Percentiles rank a stretch among this genome's conserved stretches.
Conservation (phyloP, 2,797 vertebrate genomes). For the Perdix hodgsoniae region DNA sequence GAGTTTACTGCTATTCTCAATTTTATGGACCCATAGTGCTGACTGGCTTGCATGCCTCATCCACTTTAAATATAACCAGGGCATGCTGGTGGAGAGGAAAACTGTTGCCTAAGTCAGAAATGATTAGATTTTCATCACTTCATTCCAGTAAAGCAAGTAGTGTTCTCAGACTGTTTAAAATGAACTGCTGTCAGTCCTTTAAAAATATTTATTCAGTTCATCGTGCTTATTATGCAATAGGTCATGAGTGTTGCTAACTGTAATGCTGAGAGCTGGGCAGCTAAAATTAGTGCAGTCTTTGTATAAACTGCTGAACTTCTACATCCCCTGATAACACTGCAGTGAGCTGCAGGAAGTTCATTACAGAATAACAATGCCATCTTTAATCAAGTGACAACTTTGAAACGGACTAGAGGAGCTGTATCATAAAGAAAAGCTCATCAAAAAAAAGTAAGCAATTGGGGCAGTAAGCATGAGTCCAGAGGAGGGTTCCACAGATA, state of each 20-base stretch:
- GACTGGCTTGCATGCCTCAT: not conserved
- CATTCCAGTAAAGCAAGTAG: not conserved
- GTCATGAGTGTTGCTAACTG: not conserved
- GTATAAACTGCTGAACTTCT: not conserved
- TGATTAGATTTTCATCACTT: not conserved
- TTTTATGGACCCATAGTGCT: not conserved
- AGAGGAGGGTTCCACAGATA: not conserved
- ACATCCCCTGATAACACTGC: not conserved
- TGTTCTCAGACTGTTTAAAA: not conserved
- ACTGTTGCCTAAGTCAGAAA: not conserved
- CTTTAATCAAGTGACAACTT: not conserved
- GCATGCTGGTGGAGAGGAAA: not conserved
- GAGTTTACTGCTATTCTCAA: constrained; percentile 34
- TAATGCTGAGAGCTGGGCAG: not conserved
- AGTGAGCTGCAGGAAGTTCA: not conserved
- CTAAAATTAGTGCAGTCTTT: not conserved
- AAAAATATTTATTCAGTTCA: not conserved
- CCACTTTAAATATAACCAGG: constrained; percentile 8
- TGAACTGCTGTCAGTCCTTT: not conserved
- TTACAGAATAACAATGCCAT: not conserved
- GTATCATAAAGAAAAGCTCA: not conserved
- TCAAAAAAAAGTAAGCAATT: not conserved
- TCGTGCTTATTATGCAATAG: not conserved
- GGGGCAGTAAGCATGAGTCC: not conserved
- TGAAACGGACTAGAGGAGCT: not conserved